Base-by-base conservation (phyloP, 2,888 invertebrate species). In the Bhutanitis thaidina region DNA sequence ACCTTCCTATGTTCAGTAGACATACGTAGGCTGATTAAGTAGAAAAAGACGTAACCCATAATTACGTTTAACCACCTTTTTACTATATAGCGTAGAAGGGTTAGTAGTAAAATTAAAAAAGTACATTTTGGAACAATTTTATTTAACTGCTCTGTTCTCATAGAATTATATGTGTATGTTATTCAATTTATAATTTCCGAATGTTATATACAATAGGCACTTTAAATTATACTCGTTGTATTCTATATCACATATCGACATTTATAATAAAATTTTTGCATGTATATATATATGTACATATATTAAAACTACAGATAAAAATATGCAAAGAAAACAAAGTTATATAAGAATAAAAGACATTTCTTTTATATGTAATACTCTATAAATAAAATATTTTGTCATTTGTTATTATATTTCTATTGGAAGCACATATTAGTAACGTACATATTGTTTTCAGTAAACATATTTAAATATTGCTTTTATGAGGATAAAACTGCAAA, bases 231-330 rank as follows among this genome's bases (percentile, higher is more conserved):
- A 69, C 54, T 80, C 77, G 75, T 74, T 82, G 79, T 86, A 83
- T 69, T 73, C 85, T 86, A 87, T 87, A 87, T 87, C 87, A 87
- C 87, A 87, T 77, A 76, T 77, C 67, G 70, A 77, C 68, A 73
- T 69, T 63, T 74, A 74, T 60, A 45, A 44, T 52, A 54, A 50
- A 50, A 46, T 12, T 44, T 48, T 58, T 53, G 47, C 56, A 54
- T 52, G 46, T 57, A 54, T 54, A 55, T 50, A 52, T 54, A 51
- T 55, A 58, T 20, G 2, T 20, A 20, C 20, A 20, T 5, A 20
- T 54, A 55, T 43, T 56, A 60, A 56, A 46, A 53, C 48, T 52
- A 52, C 35, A 41, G 14, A 36, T 38, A 38, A 5, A 37, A 37
- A 37, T 20, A 10, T 37, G 3, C 30, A 30, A 8, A 30, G 30